Base-by-base conservation (phyloP, 2,797 vertebrate species). In the Spinus olivaceus region DNA sequence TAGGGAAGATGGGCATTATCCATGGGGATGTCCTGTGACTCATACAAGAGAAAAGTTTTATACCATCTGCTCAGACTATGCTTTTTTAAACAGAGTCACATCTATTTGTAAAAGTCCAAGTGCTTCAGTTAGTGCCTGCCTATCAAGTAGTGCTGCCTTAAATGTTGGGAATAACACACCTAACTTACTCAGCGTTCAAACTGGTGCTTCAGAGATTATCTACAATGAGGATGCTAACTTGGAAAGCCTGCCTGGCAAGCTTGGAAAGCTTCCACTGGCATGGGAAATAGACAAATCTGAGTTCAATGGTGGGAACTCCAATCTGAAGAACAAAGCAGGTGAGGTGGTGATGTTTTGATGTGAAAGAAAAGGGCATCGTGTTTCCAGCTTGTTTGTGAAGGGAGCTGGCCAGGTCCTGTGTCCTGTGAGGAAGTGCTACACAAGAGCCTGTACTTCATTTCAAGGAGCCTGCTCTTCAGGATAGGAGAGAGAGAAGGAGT, bases 221-320 rank as follows among this genome's bases (percentile, higher is more conserved):
- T 98, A 98, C 53, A 98, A 98, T 17, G 98, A 98, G 81, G 99
- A 98, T 95, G 97, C 97, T 90, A 98, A 98, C 91, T 97, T 99
- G 98, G 98, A 99, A 71, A 98, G 98, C 47, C 93, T 98, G 95
- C 96, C 98, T 72, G 97, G 94, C 14, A 97, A 96, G 81, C 97
- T 98, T 86, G 96, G 96, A 27, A 99, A 99, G 90, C 98, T 99
- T 39, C 98, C 99, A 27, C 95, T 99, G 49, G 99, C 99, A 14
- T 99, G 99, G 99, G 99, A 99, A 97, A 99, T 99, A 9, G 99
- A 99, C 96, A 99, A 99, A 41, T 98, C 98, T 0, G 99, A 99
- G 96, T 99, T 99, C 92, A 98, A 99, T 76, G 98, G 98, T 0
- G 96, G 98, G 91, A 97, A 98, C 65, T 97, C 98, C 19, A 98